Conservation (phyloP, 2,888 invertebrate species). For the Sturmia bella region DNA sequence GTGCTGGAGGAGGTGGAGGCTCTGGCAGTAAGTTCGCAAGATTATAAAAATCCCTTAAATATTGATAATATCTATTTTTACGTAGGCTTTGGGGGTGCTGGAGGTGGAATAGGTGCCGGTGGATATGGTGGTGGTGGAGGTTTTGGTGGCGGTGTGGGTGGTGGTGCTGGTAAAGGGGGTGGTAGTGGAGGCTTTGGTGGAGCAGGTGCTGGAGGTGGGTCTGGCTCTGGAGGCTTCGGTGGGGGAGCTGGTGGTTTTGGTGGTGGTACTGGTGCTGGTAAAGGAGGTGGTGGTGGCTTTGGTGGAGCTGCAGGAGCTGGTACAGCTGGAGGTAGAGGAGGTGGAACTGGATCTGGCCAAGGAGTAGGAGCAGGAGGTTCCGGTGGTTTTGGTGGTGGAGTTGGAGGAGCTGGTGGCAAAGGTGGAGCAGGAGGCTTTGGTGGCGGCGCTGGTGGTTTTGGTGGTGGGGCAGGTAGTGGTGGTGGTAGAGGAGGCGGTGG, state of each 20-base stretch:
- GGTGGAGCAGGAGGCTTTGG: slow-evolving; percentile 61
- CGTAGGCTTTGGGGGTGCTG: slow-evolving; percentile 79
- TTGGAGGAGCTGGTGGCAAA: slow-evolving; percentile 35
- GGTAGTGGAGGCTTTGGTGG: slow-evolving; percentile 15
- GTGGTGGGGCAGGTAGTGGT: slow-evolving; percentile 45
- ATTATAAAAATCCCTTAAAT: neutral
- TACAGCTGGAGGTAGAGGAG: slow-evolving; percentile 34
- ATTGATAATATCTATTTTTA: neutral
- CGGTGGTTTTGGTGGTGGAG: slow-evolving; percentile 15
- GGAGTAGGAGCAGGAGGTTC: slow-evolving; percentile 45
- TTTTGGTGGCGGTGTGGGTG: slow-evolving; percentile 61
- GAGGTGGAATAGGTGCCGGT: slow-evolving; percentile 67
- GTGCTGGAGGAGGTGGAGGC: slow-evolving; percentile 50
- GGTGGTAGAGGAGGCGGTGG: slow-evolving; percentile 73
- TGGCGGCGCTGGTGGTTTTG: slow-evolving; percentile 54
- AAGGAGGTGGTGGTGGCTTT: slow-evolving; percentile 65
- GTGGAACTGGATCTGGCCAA: slow-evolving; percentile 64
- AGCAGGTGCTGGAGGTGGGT: slow-evolving; percentile 65
- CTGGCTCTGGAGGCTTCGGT: slow-evolving; percentile 56
- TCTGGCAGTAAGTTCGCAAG: slow-evolving; percentile 48
- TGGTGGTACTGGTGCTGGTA: slow-evolving; percentile 65
- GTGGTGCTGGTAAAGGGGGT: slow-evolving; percentile 58
- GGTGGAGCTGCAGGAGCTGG: slow-evolving; percentile 36
- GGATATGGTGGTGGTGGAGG: slow-evolving; percentile 73
- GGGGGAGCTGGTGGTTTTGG: slow-evolving; percentile 16